These are phyloP conservation scores for Sus cebifrons DNA, from an alignment of 2,797 vertebrate genomes.

Conservation along the genomic window DNA sequence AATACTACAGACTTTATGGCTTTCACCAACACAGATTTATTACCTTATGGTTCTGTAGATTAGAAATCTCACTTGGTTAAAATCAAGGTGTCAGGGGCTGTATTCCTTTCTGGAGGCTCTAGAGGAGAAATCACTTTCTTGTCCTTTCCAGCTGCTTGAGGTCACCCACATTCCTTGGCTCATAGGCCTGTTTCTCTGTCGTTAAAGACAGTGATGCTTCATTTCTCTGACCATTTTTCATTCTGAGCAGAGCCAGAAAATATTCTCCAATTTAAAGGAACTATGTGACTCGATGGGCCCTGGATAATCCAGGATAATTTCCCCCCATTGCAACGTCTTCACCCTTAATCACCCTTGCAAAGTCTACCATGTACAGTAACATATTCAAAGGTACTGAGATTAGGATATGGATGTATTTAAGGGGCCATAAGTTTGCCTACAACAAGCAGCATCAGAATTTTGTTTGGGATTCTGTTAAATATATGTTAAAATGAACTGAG, in stretches of 20 bases:
- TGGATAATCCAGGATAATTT: background rate
- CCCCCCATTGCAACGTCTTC: background rate
- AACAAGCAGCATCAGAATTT: background rate
- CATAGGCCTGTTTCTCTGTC: background rate
- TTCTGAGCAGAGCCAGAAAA: background rate
- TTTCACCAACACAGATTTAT: background rate
- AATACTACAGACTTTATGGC: background rate
- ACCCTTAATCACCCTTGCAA: background rate
- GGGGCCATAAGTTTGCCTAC: background rate
- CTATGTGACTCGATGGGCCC: background rate
- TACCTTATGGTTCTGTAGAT: background rate
- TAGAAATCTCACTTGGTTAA: background rate
- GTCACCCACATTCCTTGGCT: background rate
- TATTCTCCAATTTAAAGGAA: constrained; percentile 14
- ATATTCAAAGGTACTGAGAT: background rate
- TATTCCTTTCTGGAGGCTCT: background rate
- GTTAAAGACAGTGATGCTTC: background rate
- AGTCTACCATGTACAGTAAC: background rate
- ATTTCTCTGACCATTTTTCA: background rate
- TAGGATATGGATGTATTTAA: background rate
- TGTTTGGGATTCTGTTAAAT: background rate
- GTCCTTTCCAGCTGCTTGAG: background rate
- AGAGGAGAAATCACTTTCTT: background rate
- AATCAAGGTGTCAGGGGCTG: background rate
- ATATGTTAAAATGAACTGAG: background rate